Base-by-base conservation (phyloP, 1,140 invertebrate species). In the Drusus annulatus region DNA sequence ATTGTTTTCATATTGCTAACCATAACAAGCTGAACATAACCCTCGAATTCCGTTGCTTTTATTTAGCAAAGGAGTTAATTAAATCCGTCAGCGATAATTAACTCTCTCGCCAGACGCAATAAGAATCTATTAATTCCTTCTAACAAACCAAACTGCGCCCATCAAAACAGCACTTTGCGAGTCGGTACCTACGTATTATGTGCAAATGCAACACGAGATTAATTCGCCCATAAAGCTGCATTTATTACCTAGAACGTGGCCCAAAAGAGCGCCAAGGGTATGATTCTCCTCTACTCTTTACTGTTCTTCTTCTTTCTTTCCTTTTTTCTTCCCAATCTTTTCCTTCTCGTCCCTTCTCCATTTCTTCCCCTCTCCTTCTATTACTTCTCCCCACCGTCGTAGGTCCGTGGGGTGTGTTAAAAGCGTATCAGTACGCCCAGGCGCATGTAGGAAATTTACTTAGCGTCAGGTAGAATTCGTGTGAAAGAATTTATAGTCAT, bases 381-480 rank as follows among this genome's bases (percentile, higher is more conserved):
- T 52, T 75, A 31, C 52, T 54, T 23, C 21, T 75, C 73, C n/a
- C 31, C 25, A 4, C 13, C 23, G 25, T 17, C 51, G 3, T 1
- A 60, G 17, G 28, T 65, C 75, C 75, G 23, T 21, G 45, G 56
- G 75, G 75, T 63, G 75, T 51, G 65, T 36, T 79, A 73, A 79
- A 52, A 54, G 68, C 77, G 25, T 79, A 71, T 79, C 68, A 60
- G 50, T 51, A 50, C 77, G 36, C 65, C 25, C 77, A 79, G 52
- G 17, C 23, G 31, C 23, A 28, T 28, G n/a, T 19, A 54, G 71
- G 73, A 82, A 82, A 82, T 79, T 79, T 82, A 82, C 77, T 82
- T 82, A 79, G 50, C 73, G 73, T 54, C 73, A 76, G 80, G 78
- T 79, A 76, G 71, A 28, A 76, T 81, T 74, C 80, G 71, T 62